Percentiles rank a stretch among this genome's conserved stretches.
Evolutionary conservation across 53 echinoderm and acorn worm species (phyloP).

Genomic region (Crossaster papposus): DNA sequence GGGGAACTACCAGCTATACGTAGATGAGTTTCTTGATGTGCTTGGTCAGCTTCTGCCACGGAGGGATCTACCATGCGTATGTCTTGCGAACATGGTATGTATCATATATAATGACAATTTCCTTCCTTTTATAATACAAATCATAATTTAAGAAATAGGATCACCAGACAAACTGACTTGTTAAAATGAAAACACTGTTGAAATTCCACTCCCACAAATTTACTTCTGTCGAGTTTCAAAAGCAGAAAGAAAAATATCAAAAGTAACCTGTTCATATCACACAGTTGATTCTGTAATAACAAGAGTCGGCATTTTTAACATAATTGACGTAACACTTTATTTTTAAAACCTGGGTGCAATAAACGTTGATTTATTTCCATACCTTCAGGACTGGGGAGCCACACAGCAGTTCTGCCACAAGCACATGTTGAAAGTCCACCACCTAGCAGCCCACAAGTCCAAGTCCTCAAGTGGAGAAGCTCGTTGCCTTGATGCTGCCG

Average conservation of each 20-base stretch:
- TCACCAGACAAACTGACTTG: too few species aligned
- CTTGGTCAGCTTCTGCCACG: slow-evolving; percentile 67
- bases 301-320: neutral
- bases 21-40: slow-evolving; percentile 78
- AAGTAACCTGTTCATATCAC: neutral
- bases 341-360: neutral
- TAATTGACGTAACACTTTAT: neutral
- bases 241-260: too few species aligned
- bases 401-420: slow-evolving; percentile 67
- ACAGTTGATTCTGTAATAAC: neutral
- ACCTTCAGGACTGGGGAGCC: slow-evolving; percentile 73
- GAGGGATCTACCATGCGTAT: slow-evolving; percentile 69
- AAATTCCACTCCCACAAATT: too few species aligned
- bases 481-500: slow-evolving; percentile 27
- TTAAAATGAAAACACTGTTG: too few species aligned
- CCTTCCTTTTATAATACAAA: too few species aligned
- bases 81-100: slow-evolving; percentile 83
- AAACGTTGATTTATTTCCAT: neutral
- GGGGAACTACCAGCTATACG: slow-evolving; percentile 67
- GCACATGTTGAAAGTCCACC: slow-evolving; percentile 78
- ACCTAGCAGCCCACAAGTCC: slow-evolving; percentile 58
- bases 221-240: too few species aligned
- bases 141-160: too few species aligned
- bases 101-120: too few species aligned
- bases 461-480: slow-evolving; percentile 6